Base-by-base conservation (phyloP, 2,888 invertebrate genomes). In the Chrysolina haemoptera region DNA sequence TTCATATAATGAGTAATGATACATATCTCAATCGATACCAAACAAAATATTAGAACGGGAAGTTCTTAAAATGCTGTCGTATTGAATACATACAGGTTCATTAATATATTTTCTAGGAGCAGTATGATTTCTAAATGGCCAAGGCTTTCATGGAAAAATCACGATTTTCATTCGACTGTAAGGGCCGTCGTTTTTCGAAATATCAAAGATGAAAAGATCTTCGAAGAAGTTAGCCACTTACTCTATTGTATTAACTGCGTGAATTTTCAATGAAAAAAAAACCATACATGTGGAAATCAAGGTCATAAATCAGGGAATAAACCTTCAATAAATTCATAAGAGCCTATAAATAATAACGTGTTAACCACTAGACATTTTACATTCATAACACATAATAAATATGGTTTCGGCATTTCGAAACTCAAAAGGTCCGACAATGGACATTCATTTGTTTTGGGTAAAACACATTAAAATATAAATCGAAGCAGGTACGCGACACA, bases 381-480 rank as follows among this genome's bases (percentile, higher is more conserved):
- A 86, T 86, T 86, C 85, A 86, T 85, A 86, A 87, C 86, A 86
- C 84, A 85, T 85, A 86, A 87, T 86, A 86, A 86, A 86, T 87
- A 86, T 83, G 78, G 82, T 84, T 85, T 86, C 86, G 86, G 86
- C 85, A 80, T 85, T 84, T 75, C 82, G 82, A 82, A 85, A 85
- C 83, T 84, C 85, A 86, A 87, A 87, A 84, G 85, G 78, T 81
- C 87, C 87, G 87, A 86, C 87, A 85, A 85, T 84, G 84, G 86
- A 82, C 84, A 83, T 84, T 85, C 87, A 88, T 88, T 88, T 87
- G 87, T 88, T 88, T 88, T 87, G 86, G 86, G 85, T 82, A 84
- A 87, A 87, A 86, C 87, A 86, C 86, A 87, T 87, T 87, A 87
- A 87, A 88, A 87, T 87, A 87, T 86, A 87, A 87, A 87, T 86